Evolutionary conservation across 2,888 invertebrate species (phyloP).

Genomic region (Fragum sueziense): DNA sequence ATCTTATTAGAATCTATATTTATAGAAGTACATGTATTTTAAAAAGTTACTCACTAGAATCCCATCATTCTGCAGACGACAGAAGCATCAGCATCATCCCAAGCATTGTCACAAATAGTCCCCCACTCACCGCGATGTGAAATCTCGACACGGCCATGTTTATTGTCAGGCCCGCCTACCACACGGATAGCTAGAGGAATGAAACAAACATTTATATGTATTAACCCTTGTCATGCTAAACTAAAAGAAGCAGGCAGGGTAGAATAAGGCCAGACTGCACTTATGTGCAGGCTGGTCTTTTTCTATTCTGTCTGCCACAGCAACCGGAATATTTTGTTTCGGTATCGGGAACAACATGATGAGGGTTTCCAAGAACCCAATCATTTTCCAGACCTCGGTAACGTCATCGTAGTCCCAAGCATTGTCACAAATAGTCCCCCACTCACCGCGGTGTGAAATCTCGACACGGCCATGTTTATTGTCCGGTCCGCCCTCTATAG

Average conservation of each 20-base stretch:
- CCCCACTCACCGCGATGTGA: constrained; percentile 25
- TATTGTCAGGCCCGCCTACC: constrained; percentile 6
- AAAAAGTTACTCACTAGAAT: neutral
- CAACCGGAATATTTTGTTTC: no score
- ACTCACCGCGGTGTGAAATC: neutral
- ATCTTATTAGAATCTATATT: no score
- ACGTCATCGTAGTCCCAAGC: constrained; percentile 15
- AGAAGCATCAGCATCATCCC: constrained; percentile 9
- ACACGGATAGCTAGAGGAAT: neutral
- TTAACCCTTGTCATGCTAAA: no score
- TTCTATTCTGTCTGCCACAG: no score
- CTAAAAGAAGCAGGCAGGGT: no score
- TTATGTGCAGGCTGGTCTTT: no score
- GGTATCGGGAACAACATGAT: no score
- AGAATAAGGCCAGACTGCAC: no score
- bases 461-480: constrained; percentile 1
- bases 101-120: constrained; percentile 21
- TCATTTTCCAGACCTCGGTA: constrained; percentile 14
- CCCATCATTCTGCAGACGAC: constrained; percentile 27
- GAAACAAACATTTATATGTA: neutral
- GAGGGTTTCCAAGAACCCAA: no score
- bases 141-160: constrained; percentile 24
- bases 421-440: neutral
- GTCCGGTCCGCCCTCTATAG: neutral
- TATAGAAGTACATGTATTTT: no score